phyloP scores from a whole-genome alignment of 2,113 vertebrate genomes.

The Myrmecobius fasciatus region DNA sequence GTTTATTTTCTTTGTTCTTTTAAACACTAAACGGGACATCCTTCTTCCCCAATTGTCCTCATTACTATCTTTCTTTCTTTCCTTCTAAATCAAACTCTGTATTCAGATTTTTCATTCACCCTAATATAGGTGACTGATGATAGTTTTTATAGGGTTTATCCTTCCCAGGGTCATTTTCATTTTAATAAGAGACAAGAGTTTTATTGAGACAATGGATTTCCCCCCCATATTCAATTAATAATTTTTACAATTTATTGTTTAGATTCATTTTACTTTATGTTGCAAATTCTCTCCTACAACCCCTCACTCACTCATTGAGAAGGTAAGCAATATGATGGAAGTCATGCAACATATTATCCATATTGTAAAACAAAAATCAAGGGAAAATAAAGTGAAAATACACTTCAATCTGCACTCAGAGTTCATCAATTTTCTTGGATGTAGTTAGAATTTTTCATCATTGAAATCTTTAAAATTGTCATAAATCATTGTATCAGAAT shows the following conservation, averaged over 20 bases:
- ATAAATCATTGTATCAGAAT: not conserved
- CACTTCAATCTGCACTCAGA: not conserved
- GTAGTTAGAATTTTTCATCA: not conserved
- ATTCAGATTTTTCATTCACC: not conserved
- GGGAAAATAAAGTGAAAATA: not conserved
- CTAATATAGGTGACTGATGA: not conserved
- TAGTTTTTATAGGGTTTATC: not conserved
- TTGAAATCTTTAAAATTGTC: not conserved
- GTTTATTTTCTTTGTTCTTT: not conserved
- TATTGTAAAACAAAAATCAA: not conserved
- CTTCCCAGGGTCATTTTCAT: not conserved
- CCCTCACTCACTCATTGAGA: not conserved
- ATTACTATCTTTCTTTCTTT: not conserved
- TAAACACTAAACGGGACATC: not conserved
- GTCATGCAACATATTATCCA: not conserved
- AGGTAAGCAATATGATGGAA: not conserved
- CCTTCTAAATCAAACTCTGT: not conserved
- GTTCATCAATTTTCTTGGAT: not conserved
- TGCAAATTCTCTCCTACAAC: not conserved
- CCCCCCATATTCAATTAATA: not conserved
- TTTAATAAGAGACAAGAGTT: not conserved
- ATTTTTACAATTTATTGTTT: not conserved
- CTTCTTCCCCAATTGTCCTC: not conserved
- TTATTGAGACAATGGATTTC: not conserved
- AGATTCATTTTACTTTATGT: not conserved